Conservation (phyloP, 2,113 vertebrate species). For the Baryphthengus martii region DNA sequence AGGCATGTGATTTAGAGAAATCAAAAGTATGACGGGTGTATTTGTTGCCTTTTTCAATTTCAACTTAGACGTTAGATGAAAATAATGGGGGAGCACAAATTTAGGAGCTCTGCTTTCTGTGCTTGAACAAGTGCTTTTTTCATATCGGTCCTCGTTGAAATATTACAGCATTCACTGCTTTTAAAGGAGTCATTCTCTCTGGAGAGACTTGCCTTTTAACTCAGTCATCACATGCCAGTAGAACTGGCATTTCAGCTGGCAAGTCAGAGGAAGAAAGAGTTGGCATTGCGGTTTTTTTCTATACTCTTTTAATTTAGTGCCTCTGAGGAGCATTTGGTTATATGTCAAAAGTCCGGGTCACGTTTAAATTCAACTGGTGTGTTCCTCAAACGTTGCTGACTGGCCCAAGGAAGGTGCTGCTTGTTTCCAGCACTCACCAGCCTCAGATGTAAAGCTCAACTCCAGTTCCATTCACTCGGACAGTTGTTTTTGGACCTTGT, state of each 20-base stretch:
- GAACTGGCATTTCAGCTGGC: conserved; percentile 44
- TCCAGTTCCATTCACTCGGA: background rate
- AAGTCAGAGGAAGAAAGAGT: conserved; percentile 12
- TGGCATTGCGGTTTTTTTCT: background rate
- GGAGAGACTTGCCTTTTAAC: conserved; percentile 14
- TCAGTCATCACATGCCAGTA: conserved; percentile 22
- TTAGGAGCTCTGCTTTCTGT: conserved; percentile 9
- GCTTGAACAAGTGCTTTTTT: conserved; percentile 18
- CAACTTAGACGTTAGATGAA: background rate
- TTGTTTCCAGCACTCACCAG: background rate
- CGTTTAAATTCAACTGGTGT: background rate
- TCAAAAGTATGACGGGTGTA: background rate
- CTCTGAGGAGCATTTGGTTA: background rate
- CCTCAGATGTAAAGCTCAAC: background rate
- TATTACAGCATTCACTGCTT: conserved; percentile 35
- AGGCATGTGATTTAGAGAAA: background rate
- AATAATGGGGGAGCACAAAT: background rate
- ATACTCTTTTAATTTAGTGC: background rate
- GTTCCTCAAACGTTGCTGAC: background rate
- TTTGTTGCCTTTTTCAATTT: background rate
- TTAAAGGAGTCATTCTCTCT: conserved; percentile 54
- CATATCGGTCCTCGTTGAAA: background rate
- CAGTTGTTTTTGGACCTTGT: background rate
- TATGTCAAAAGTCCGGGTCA: background rate
- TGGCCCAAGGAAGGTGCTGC: background rate